Base-by-base conservation (phyloP, 1,140 invertebrate species). In the Drosophila jambulina region DNA sequence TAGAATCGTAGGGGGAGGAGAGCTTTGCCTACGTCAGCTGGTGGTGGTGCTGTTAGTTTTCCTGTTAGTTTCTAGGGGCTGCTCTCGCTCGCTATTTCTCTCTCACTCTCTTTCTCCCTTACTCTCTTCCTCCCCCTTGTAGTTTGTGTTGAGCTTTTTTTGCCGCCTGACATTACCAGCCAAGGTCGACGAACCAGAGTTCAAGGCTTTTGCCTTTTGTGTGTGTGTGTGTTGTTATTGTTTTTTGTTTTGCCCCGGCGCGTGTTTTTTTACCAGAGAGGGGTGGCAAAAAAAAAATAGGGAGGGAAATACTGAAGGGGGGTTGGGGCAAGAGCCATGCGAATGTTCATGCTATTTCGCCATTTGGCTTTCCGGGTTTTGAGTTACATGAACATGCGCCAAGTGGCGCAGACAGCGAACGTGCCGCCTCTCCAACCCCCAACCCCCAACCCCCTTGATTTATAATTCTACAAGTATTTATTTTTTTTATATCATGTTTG, bases 171-270 rank as follows among this genome's bases (percentile, higher is more conserved):
- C 83, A 88, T 87, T 87, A 87, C 67, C 83, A 67, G 63, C 83
- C 91, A 92, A 92, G 92, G 95, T 96, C 68, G 95, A 95, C 78
- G 97, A 96, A 93, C 96, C 96, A 80, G 96, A 92, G 91, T 92
- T 92, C 91, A 92, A 92, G 91, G 91, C 53, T 91, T 78, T 82
- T 62, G 63, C 42, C 34, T 58, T 38, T 36, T 36, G 13, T 80
- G 42, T 63, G 38, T 60, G 27, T 40, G n/a, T 36, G 49, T 27
- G 23, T 46, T 58, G 21, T 40, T 49, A 13, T 78, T 65, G 54
- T 63, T 69, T 69, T 56, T 68, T 69, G 46, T 77, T 48, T 48
- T 58, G n/a, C 67, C 61, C 45, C 63, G 71, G 75, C 80, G 83
- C 83, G 80, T 76, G 79, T 71, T 71, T 61, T 57, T 56, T 68